These are phyloP conservation scores for Cyaniris semiargus DNA, from an alignment of 2,888 invertebrate genomes.

Conservation along the genomic window DNA sequence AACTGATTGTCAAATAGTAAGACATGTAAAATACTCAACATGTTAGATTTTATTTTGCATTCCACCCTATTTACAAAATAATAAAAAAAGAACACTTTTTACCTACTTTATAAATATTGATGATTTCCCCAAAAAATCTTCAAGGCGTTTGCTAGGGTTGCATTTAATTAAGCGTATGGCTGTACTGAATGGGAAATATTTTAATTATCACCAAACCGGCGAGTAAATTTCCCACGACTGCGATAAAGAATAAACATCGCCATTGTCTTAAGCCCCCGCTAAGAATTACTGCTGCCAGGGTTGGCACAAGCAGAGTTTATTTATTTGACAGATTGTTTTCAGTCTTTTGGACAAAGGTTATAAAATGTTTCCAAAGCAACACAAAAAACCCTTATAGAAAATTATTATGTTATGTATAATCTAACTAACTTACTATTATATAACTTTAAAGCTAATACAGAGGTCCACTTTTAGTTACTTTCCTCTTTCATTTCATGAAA, in stretches of 20 bases:
- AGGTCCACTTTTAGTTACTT: too few species aligned
- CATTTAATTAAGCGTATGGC: conserved; percentile 65
- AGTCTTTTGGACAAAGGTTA: too few species aligned
- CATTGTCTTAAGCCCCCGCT: conserved; percentile 71
- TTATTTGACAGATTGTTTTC: conserved; percentile 2
- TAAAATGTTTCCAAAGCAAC: too few species aligned
- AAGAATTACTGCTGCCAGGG: conserved; percentile 61
- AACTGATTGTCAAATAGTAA: too few species aligned
- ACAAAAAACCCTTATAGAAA: too few species aligned
- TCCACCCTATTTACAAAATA: not conserved
- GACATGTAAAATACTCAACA: too few species aligned
- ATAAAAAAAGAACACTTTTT: not conserved
- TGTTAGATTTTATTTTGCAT: not conserved
- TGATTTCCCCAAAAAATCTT: not conserved
- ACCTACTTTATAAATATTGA: conserved; percentile 1
- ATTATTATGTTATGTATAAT: too few species aligned
- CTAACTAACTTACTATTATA: too few species aligned
- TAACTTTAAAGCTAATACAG: too few species aligned
- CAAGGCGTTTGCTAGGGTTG: conserved; percentile 51
- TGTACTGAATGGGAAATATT: conserved; percentile 68
- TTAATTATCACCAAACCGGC: conserved; percentile 69
- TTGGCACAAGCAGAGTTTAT: not conserved
- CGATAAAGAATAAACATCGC: conserved; percentile 79
- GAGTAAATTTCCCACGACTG: conserved; percentile 80
- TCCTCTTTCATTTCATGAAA: too few species aligned